phyloP scores from a whole-genome alignment of 2,113 vertebrate genomes.

The Malurus alboscapulatus region DNA sequence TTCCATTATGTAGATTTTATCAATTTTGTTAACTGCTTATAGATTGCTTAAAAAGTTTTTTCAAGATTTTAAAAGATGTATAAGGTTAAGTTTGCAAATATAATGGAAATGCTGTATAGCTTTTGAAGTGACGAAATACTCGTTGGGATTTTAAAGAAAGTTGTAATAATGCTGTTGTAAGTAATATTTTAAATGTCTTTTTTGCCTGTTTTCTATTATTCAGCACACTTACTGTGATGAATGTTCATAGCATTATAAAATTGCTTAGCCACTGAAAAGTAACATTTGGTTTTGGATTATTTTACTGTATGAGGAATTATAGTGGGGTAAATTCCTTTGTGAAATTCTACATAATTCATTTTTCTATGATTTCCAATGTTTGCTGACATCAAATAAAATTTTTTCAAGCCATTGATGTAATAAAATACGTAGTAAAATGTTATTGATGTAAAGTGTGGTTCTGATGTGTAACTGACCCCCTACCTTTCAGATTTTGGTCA shows the following conservation, averaged over 20 bases:
- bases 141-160: slow-evolving; percentile 73
- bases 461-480: not conserved
- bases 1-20: slow-evolving; percentile 77
- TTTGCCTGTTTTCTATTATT: slow-evolving; percentile 75
- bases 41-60: slow-evolving; percentile 76
- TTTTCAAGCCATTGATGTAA: slow-evolving; percentile 80
- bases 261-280: slow-evolving; percentile 76
- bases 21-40: slow-evolving; percentile 81
- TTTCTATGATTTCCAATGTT: slow-evolving; percentile 82
- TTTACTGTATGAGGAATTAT: slow-evolving; percentile 71
- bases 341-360: slow-evolving; percentile 79
- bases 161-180: slow-evolving; percentile 78
- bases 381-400: slow-evolving; percentile 79
- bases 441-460: not conserved
- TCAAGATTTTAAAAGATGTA: slow-evolving; percentile 81
- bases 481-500: not conserved
- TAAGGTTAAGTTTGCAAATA: slow-evolving; percentile 83
- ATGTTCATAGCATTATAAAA: slow-evolving; percentile 77
- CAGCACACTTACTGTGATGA: slow-evolving; percentile 76
- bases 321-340: slow-evolving; percentile 77
- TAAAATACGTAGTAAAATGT: slow-evolving; percentile 54
- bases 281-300: slow-evolving; percentile 70
- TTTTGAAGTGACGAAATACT: slow-evolving; percentile 78
- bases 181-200: slow-evolving; percentile 76
- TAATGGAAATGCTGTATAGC: slow-evolving; percentile 81